Evolutionary conservation across 2,797 vertebrate genomes (phyloP).

Genomic region (Xenops minutus): DNA sequence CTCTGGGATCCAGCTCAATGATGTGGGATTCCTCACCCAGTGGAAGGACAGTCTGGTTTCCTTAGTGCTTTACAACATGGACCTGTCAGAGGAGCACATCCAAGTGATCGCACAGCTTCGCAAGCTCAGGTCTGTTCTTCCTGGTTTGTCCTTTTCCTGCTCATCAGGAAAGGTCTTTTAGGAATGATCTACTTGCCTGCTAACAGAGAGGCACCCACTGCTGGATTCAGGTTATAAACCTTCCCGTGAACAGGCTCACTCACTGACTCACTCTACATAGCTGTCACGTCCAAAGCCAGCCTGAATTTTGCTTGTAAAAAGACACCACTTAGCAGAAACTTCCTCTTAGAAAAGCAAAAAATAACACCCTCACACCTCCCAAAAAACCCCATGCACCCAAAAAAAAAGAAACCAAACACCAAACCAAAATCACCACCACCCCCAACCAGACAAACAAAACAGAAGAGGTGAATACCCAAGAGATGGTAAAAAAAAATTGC

Average conservation of each 20-base stretch:
- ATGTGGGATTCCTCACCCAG: slow-evolving; percentile 87
- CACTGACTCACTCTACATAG: neutral
- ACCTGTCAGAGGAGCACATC: slow-evolving; percentile 91
- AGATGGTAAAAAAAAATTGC: neutral
- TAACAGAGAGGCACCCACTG: neutral
- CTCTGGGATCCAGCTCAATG: slow-evolving; percentile 86
- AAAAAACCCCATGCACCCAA: neutral
- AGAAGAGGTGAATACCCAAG: neutral
- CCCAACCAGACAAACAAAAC: neutral
- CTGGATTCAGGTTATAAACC: neutral
- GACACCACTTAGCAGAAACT: neutral
- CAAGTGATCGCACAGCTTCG: slow-evolving; percentile 86
- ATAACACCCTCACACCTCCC: fast-evolving
- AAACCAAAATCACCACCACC: neutral
- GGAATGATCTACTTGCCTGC: neutral
- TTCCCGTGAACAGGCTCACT: neutral
- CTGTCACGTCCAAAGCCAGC: neutral
- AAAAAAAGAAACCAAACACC: neutral
- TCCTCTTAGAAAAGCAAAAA: neutral
- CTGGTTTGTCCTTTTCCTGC: neutral
- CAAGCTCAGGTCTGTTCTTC: slow-evolving; percentile 84
- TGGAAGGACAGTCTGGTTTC: slow-evolving; percentile 93
- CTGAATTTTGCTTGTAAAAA: neutral
- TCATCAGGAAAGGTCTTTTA: neutral
- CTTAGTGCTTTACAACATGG: slow-evolving; percentile 95